These are phyloP conservation scores for Microplitis deprimator DNA, from an alignment of 2,888 invertebrate genomes.

Conservation along the genomic window DNA sequence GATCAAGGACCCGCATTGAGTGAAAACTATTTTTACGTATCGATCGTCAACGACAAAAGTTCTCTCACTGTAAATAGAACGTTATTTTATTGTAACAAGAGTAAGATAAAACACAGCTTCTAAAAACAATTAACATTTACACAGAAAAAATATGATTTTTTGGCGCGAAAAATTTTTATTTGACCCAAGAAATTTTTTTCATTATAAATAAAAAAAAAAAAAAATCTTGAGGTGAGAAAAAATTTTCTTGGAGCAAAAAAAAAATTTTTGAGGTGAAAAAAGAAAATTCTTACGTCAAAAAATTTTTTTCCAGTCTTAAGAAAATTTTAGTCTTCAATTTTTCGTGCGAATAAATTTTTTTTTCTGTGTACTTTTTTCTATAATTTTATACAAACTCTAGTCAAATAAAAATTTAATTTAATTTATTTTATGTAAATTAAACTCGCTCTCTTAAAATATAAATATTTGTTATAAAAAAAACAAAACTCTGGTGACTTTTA, in stretches of 20 bases:
- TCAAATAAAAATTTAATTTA: not conserved
- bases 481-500: not conserved
- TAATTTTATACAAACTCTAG: not conserved
- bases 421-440: not conserved
- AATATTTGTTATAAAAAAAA: not conserved
- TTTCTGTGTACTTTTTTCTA: not conserved
- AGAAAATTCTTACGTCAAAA: too few species aligned
- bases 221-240: too few species aligned
- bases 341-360: too few species aligned
- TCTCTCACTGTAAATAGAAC: slow-evolving; percentile 17
- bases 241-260: too few species aligned
- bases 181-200: too few species aligned
- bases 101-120: not conserved
- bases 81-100: not conserved
- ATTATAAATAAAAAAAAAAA: too few species aligned
- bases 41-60: slow-evolving; percentile 30
- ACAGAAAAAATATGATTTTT: too few species aligned
- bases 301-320: too few species aligned
- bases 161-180: too few species aligned
- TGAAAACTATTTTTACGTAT: slow-evolving; percentile 40
- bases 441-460: not conserved
- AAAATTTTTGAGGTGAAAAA: too few species aligned
- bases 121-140: not conserved
- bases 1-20: slow-evolving; percentile 29
- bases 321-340: too few species aligned